Evolutionary conservation across 2,888 invertebrate genomes (phyloP), one percentile per base, ranked within the genome.

Genomic region (Parascotia fuliginaria): DNA sequence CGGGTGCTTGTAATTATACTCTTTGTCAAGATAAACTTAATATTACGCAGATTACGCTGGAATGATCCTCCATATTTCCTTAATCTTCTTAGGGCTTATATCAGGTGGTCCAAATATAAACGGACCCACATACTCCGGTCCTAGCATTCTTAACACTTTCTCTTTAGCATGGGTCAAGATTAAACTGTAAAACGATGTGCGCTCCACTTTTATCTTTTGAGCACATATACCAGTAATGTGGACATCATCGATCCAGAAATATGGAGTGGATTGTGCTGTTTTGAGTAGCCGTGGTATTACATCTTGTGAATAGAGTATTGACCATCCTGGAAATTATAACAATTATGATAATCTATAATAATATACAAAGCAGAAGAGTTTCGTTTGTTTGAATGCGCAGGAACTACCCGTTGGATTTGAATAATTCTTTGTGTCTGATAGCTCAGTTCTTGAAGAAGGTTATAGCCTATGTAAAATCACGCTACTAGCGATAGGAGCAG

Each of bases 201-300:
- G 93, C 0, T 89, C 81, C n/a, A 95, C 74, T 59, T 94, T 93
- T 6, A 93, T 84, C 70, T 92, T 91, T 60, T 92, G 83, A 0
- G 94, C 94, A 45, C 95, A 75, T 0, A 93, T 88, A 15, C 96
- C 97, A 0, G 97, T 96, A 28, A 97, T 92, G 70, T 95, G 96
- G 27, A 96, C 96, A 79, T 97, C 97, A 75, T 97, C 97, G 40
- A 97, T 95, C 97, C 97, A 97, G 86, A 97, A 96, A 75, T 95
- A 96, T 1, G 93, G 93, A 2, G 92, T 83, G 5, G 81, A 85
- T 68, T 95, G 94, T 0, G 95, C 95, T 37, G 93, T 92, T 44
- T 85, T 86, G 40, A 94, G 93, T 9, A 95, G 81, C 19, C 89
- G 84, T 48, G 88, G 89, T 11, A 93, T 93, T 29, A 94, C 93